These are phyloP conservation scores for Liodrosophila aerea DNA, from an alignment of 2,888 invertebrate species.

Conservation along the genomic window DNA sequence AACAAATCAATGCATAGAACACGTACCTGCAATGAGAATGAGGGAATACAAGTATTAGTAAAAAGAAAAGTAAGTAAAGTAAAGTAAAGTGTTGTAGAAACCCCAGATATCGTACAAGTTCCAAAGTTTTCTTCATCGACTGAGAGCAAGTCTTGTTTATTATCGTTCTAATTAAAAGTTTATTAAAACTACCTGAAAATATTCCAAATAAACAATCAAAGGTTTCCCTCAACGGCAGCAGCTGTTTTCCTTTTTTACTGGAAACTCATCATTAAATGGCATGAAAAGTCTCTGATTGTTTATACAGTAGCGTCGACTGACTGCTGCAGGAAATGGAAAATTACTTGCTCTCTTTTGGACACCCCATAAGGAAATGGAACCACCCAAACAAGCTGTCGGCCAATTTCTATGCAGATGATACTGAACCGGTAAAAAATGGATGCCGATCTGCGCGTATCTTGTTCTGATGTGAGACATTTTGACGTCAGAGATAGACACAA, in stretches of 20 bases:
- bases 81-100: no score
- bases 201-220: constrained; percentile 18
- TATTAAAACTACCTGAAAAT: constrained; percentile 24
- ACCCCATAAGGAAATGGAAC: constrained; percentile 32
- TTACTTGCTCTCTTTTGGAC: constrained; percentile 7
- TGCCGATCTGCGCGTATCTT: not conserved
- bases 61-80: not conserved
- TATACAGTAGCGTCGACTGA: constrained; percentile 7
- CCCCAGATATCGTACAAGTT: no score
- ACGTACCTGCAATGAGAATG: constrained; percentile 62
- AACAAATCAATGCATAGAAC: constrained; percentile 45
- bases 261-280: not conserved
- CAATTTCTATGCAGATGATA: constrained; percentile 30
- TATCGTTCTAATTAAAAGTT: constrained; percentile 24
- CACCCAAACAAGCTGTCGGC: not conserved
- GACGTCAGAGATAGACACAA: constrained; percentile 50
- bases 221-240: constrained; percentile 19
- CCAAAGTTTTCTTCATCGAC: no score
- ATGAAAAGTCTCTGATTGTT: constrained; percentile 25
- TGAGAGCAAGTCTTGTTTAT: constrained; percentile 9
- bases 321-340: constrained; percentile 38
- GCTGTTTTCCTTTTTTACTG: constrained; percentile 10
- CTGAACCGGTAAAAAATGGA: constrained; percentile 30
- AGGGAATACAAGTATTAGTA: not conserved
- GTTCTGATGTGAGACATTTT: constrained; percentile 30